These are phyloP conservation scores for Sorex araneus DNA, from an alignment of 2,113 vertebrate species.

Conservation along the genomic window DNA sequence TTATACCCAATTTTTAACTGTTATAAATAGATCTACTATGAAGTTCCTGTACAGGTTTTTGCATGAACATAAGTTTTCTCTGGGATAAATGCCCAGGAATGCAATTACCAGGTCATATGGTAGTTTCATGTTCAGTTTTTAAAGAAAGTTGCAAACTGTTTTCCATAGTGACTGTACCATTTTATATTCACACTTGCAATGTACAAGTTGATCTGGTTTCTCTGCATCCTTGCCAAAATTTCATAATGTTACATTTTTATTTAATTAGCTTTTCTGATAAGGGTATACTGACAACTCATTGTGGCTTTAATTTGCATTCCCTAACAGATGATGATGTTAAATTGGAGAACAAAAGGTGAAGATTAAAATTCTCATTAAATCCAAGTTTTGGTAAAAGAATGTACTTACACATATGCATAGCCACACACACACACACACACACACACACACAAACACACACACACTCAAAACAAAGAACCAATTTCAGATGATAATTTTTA, in stretches of 20 bases:
- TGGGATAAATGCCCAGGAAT: constrained; percentile 9
- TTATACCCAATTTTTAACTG: background rate
- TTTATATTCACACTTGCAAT: background rate
- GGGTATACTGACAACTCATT: background rate
- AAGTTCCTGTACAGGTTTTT: constrained; percentile 32
- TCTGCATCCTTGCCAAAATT: background rate
- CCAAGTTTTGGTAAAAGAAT: background rate
- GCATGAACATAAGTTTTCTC: constrained; percentile 15
- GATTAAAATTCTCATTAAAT: constrained; percentile 52
- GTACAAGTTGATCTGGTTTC: background rate
- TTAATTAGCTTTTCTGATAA: constrained; percentile 11
- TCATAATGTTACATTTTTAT: background rate
- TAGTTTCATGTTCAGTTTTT: constrained; percentile 27
- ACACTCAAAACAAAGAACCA: background rate
- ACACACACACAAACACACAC: background rate
- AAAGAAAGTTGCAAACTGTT: background rate
- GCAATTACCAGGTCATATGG: background rate
- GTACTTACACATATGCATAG: too few relatives aligned
- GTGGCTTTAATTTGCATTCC: constrained; percentile 27
- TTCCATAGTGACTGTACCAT: background rate
- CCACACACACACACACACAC: background rate
- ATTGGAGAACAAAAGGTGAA: background rate
- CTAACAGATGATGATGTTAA: background rate
- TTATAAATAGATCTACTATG: background rate
- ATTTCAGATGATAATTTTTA: background rate